Conservation (phyloP, 2,797 vertebrate species). For the Danio albolineatus region DNA sequence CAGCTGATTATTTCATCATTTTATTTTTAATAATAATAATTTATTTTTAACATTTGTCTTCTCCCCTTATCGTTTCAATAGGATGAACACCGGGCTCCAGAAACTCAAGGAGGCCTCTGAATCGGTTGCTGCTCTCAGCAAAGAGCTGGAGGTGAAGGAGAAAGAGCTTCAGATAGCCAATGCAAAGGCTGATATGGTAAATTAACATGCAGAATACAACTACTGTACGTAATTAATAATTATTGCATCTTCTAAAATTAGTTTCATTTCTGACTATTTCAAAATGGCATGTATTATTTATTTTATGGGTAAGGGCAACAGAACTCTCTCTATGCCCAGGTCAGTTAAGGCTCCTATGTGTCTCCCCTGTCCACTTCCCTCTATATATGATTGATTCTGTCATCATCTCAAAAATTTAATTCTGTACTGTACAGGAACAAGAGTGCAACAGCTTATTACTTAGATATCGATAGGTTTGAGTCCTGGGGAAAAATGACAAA, state of each 20-base stretch:
- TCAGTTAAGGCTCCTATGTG: background rate
- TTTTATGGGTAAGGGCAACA: background rate
- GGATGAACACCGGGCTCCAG: conserved; percentile 94
- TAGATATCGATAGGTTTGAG: background rate
- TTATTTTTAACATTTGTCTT: no score
- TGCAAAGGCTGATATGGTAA: conserved; percentile 91
- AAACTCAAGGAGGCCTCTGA: conserved; percentile 95
- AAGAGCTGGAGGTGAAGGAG: conserved; percentile 92
- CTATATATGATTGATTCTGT: background rate
- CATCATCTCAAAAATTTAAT: background rate
- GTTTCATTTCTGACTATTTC: background rate
- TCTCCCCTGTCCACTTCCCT: conserved; percentile 1
- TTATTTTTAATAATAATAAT: no score
- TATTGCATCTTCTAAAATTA: background rate
- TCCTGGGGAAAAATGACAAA: background rate
- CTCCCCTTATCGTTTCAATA: no score
- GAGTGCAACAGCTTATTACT: background rate
- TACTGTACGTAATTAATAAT: background rate
- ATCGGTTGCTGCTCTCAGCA: conserved; percentile 90
- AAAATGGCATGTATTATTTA: background rate
- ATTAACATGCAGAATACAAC: conserved; percentile 45
- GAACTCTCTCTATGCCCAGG: background rate
- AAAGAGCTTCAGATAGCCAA: conserved; percentile 93
- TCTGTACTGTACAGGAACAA: background rate
- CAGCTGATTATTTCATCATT: no score